Conservation (phyloP, 2,888 invertebrate species). For the Parnassius mnemosyne region DNA sequence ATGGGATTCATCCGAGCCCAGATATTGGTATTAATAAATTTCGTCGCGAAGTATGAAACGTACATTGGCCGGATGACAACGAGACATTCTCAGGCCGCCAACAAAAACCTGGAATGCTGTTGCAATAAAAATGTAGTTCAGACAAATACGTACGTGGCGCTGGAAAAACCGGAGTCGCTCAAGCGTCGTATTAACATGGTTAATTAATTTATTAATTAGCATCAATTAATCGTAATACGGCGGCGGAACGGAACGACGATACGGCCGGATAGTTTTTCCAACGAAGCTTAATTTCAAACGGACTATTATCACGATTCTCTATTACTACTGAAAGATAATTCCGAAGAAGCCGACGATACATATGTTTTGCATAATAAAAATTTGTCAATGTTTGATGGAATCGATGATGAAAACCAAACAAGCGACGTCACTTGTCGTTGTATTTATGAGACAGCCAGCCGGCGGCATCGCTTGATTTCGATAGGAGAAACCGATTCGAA, state of each 20-base stretch:
- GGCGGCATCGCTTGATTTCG: no score
- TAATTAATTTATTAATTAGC: conserved; percentile 78
- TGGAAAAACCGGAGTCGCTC: conserved; percentile 62
- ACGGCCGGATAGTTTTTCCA: conserved; percentile 65
- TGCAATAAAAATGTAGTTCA: conserved; percentile 58
- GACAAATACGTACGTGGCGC: conserved; percentile 55
- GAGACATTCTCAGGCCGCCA: conserved; percentile 44
- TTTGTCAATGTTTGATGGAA: conserved; percentile 10
- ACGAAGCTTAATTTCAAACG: conserved; percentile 57
- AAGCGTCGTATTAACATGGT: conserved; percentile 71
- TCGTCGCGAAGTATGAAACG: conserved; percentile 53
- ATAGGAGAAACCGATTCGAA: no score
- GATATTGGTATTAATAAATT: conserved; percentile 57
- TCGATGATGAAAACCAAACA: no score
- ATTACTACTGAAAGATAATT: conserved; percentile 49
- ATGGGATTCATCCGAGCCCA: conserved; percentile 37
- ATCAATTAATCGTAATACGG: conserved; percentile 71
- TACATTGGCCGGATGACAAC: conserved; percentile 35
- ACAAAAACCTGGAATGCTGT: conserved; percentile 60
- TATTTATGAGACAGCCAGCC: no score
- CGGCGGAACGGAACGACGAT: conserved; percentile 52
- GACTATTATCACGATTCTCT: conserved; percentile 51
- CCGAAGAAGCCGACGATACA: conserved; percentile 52
- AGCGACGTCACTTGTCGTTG: neutral
- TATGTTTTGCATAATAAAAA: conserved; percentile 36